A percentile compares a stretch with the other conserved stretches of the same genome.
Conservation (phyloP, 2,113 vertebrate species). For the Stegastes partitus region DNA sequence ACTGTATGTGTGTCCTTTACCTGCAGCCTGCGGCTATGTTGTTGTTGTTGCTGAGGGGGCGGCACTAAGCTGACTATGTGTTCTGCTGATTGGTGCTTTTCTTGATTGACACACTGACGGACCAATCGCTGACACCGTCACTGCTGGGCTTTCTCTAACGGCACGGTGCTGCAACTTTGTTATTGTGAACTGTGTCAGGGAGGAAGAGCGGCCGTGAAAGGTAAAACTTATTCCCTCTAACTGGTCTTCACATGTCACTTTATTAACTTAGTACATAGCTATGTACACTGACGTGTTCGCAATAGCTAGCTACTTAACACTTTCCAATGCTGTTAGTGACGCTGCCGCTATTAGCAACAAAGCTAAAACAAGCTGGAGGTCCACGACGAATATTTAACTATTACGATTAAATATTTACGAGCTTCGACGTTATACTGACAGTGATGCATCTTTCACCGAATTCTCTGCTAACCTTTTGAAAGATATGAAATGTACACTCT, state of each 20-base stretch:
- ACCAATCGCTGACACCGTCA: neutral
- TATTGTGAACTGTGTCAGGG: neutral
- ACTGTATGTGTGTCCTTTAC: no score
- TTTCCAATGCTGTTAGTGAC: neutral
- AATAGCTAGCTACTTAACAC: neutral
- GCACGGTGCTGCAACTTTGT: neutral
- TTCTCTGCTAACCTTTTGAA: neutral
- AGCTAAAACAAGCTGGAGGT: conserved; percentile 3
- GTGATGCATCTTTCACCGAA: neutral
- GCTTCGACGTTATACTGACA: no score
- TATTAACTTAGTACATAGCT: neutral
- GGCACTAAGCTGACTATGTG: neutral
- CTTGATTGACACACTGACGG: neutral
- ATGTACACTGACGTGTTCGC: no score
- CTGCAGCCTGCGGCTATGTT: neutral
- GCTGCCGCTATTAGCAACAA: neutral
- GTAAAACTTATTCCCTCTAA: neutral
- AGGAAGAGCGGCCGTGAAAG: neutral
- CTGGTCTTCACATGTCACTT: neutral
- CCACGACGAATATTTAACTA: neutral
- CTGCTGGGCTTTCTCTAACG: neutral
- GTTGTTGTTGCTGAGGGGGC: neutral
- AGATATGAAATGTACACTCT: no score
- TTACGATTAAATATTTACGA: neutral
- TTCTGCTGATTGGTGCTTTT: conserved; percentile 16